Evolutionary conservation across 2,888 invertebrate species (phyloP), one percentile per base, ranked within the genome.

Genomic region (Trachelus troglodyta): DNA sequence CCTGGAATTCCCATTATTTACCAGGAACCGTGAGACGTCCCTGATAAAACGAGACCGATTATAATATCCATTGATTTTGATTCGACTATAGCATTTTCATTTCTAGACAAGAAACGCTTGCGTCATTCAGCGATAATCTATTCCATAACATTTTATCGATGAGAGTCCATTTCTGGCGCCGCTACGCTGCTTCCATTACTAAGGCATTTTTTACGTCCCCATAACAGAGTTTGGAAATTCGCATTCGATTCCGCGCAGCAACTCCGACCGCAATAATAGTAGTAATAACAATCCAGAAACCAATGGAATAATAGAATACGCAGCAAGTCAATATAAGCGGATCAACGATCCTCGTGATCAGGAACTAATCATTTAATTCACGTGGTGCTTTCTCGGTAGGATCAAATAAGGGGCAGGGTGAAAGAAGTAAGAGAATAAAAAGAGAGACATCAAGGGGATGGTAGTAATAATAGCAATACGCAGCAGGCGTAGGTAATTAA

Each of bases 401-500:
- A 23, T 23, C 56, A 9, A 9, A 56, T 15, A 1, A 23, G 23
- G 9, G 9, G 9, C 23, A 9, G 23, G 6, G 9, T 56, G 9
- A 23, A 56, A 23, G 9, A 9, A 56, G 56, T 23, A 56, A 9
- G 15, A 56, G 56, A 56, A 56, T 23, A 56, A 56, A 56, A 15
- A 56, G 23, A 56, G 15, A 40, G 6, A 40, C 40, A 6, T 4
- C 2, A 9, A 23, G 40, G 56, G 56, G 9, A 6, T 9, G 56
- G 23, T 23, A 56, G 15, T 56, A 23, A 40, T 23, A 56, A 56
- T 23, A 56, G 23, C 56, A 56, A 56, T 23, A 73, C 30, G 56
- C 79, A 76, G 74, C 74, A 12, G 74, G 71, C 74, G 77, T 81
- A 80, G 79, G 79, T 83, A 81, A 87, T 85, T 84, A 87, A 88